Percentiles rank a stretch among this genome's conserved stretches.
Conservation (phyloP, 2,888 invertebrate species). For the Chouioia cunea region DNA sequence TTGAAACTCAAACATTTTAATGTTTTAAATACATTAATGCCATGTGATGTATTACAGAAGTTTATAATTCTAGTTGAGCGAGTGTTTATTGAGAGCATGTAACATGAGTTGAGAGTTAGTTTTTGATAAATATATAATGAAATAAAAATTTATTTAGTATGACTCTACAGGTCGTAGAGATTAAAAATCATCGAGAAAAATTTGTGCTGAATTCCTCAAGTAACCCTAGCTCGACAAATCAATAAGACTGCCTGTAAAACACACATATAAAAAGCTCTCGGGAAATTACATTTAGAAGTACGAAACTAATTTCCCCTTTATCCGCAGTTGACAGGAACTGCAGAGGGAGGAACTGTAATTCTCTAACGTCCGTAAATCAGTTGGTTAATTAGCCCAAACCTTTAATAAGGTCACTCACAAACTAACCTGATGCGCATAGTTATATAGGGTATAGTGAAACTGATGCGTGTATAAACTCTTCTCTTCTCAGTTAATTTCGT, state of each 20-base stretch:
- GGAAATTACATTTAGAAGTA: conserved; percentile 28
- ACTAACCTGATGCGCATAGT: conserved; percentile 20
- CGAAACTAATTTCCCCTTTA: conserved; percentile 28
- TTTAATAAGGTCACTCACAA: conserved; percentile 34
- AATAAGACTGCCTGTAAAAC: conserved; percentile 1
- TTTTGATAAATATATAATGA: no score
- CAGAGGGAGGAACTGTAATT: conserved; percentile 15
- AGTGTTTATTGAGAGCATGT: no score
- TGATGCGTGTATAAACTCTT: background rate
- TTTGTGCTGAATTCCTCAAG: conserved; percentile 13
- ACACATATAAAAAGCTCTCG: conserved; percentile 27
- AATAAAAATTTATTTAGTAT: no score
- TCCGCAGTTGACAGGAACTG: background rate
- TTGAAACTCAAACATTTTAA: no score
- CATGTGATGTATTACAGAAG: no score
- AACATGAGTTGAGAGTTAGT: no score
- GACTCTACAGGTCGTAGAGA: no score
- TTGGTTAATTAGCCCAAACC: conserved; percentile 33
- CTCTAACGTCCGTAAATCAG: conserved; percentile 31
- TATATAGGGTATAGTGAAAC: conserved; percentile 22
- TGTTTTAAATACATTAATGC: no score
- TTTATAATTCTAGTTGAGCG: no score
- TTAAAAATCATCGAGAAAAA: conserved; percentile 22
- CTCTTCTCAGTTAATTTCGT: conserved; percentile 28
- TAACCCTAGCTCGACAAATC: conserved; percentile 22